Conservation (phyloP, 1,140 invertebrate genomes). For the Bombus ignitus region DNA sequence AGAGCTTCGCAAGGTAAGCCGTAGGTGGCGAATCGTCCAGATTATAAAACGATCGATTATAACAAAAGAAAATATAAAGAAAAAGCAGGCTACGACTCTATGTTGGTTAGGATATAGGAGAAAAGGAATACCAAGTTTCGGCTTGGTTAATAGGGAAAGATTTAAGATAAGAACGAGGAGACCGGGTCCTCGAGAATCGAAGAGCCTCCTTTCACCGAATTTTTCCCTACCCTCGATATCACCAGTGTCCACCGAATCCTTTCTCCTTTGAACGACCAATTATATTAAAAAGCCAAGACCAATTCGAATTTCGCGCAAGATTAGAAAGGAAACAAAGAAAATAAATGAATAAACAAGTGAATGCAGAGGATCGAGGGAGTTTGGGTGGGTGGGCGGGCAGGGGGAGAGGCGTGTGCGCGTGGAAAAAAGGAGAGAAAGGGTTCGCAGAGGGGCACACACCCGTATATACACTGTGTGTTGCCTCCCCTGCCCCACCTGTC, state of each 20-base stretch:
- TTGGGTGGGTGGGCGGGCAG: not conserved
- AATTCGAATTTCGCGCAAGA: not conserved
- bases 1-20: conserved; percentile 99
- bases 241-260: not conserved
- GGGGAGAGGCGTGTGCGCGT: not conserved
- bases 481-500: not conserved
- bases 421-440: not conserved
- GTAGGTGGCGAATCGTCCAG: conserved; percentile 44
- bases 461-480: not conserved
- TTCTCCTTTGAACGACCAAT: conserved; percentile 7
- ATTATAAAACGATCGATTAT: conserved; percentile 42
- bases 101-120: not conserved
- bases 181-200: conserved; percentile 26
- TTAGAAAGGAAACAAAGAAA: not conserved
- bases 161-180: conserved; percentile 4
- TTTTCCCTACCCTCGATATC: not conserved
- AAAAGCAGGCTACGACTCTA: not conserved
- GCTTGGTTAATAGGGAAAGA: not conserved
- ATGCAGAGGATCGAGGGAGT: not conserved
- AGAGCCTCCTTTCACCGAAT: conserved; percentile 16
- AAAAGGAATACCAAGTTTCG: not conserved
- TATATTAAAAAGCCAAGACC: not conserved
- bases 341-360: not conserved
- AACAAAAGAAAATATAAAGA: not conserved
- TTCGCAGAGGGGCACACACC: conserved; percentile 21